These are phyloP conservation scores for Globodera ellingtonae DNA, from an alignment of 1,140 invertebrate species.

Conservation along the genomic window DNA sequence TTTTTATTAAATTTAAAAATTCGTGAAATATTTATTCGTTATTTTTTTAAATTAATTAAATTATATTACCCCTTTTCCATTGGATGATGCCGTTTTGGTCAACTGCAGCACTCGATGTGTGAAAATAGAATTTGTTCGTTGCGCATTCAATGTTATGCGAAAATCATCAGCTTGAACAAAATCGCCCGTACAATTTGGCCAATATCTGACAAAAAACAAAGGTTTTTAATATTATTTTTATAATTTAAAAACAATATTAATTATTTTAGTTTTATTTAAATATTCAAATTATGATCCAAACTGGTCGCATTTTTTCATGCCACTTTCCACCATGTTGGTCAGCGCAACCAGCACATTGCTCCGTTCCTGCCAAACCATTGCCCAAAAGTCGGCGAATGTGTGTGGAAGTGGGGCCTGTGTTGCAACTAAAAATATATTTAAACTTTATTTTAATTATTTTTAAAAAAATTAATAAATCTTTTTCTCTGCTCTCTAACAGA, in stretches of 20 bases:
- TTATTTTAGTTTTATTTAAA: too few relatives aligned
- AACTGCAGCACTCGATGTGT: conserved; percentile 54
- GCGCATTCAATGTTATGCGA: conserved; percentile 44
- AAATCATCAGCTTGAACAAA: conserved; percentile 32
- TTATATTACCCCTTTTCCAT: not conserved
- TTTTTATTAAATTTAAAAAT: too few relatives aligned
- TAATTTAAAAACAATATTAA: too few relatives aligned
- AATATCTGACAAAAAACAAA: conserved; percentile 27
- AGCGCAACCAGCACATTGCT: conserved; percentile 84
- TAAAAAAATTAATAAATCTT: too few relatives aligned
- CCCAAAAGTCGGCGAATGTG: conserved; percentile 87
- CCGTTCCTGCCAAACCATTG: conserved; percentile 82
- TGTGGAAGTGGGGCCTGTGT: conserved; percentile 86
- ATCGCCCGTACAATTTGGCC: conserved; percentile 14
- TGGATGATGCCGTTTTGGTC: conserved; percentile 18
- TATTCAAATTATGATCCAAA: not conserved
- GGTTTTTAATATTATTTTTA: too few relatives aligned
- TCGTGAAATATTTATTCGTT: too few relatives aligned
- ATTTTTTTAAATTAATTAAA: not conserved
- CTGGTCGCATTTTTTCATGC: conserved; percentile 56
- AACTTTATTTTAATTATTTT: not conserved
- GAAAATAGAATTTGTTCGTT: conserved; percentile 58
- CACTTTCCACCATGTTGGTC: conserved; percentile 80
- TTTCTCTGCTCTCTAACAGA: too few relatives aligned
- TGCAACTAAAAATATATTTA: conserved; percentile 66